Percentiles rank a stretch among this genome's conserved stretches.
These are phyloP conservation scores for Euplagia quadripunctaria DNA, from an alignment of 2,888 invertebrate species.

Conservation along the genomic window DNA sequence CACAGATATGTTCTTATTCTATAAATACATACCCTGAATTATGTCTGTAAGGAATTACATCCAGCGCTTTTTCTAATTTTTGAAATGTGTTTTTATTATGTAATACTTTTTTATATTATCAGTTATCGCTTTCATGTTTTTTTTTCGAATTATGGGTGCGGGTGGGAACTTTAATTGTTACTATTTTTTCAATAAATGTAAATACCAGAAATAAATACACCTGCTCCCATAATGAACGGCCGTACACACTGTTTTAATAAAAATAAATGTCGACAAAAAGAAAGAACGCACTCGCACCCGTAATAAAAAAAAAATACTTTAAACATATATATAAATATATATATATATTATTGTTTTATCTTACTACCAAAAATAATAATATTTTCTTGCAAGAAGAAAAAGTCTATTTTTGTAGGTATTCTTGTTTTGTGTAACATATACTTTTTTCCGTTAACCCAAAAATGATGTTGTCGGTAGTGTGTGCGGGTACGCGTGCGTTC, in stretches of 20 bases:
- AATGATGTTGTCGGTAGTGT: conserved; percentile 56
- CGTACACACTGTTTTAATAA: conserved; percentile 52
- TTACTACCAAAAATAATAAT: not conserved
- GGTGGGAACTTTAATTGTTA: conserved; percentile 50
- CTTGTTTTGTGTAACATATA: not conserved
- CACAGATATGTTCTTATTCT: no score
- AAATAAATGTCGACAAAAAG: conserved; percentile 17
- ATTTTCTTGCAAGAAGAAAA: not conserved
- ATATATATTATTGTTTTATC: not conserved
- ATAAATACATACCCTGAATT: no score
- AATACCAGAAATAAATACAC: conserved; percentile 45
- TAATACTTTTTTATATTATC: not conserved
- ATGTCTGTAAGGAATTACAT: no score
- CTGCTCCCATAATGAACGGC: conserved; percentile 68
- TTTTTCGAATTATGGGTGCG: conserved; percentile 66
- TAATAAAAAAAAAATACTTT: conserved; percentile 7
- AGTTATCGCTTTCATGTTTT: conserved; percentile 36
- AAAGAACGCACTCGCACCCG: conserved; percentile 70
- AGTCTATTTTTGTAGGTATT: not conserved
- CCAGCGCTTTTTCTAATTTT: no score
- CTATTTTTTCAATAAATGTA: conserved; percentile 16
- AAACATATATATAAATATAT: not conserved
- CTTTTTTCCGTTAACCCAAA: not conserved
- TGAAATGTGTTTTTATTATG: no score
- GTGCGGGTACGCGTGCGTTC: conserved; percentile 78